A percentile compares a stretch with the other conserved stretches of the same genome.
phyloP scores from a whole-genome alignment of 2,113 vertebrate species.

The Zeus faber region DNA sequence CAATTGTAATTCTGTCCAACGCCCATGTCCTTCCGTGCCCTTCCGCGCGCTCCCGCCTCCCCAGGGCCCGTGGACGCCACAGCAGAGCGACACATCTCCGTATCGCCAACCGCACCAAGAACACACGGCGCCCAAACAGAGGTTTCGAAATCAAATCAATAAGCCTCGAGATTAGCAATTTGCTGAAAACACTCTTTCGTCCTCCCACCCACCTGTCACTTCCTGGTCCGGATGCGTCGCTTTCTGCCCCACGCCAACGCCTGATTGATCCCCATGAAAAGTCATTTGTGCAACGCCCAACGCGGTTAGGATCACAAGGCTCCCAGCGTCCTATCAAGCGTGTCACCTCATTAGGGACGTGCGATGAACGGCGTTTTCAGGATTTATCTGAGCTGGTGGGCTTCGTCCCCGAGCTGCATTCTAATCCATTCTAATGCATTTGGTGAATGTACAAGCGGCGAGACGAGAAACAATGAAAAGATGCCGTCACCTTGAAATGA shows the following conservation, averaged over 20 bases:
- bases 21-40: too few species aligned
- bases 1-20: too few species aligned
- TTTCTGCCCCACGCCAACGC: constrained; percentile 29
- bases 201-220: constrained; percentile 31
- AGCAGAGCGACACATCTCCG: too few species aligned
- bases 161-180: constrained; percentile 44
- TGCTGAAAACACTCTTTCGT: constrained; percentile 23
- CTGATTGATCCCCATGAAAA: constrained; percentile 38
- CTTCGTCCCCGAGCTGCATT: constrained; percentile 48
- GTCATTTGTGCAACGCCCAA: constrained; percentile 41
- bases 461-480: too few species aligned
- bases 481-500: too few species aligned
- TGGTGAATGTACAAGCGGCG: too few species aligned
- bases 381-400: constrained; percentile 35
- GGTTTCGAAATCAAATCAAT: too few species aligned
- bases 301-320: constrained; percentile 41
- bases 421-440: too few species aligned
- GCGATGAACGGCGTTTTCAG: constrained; percentile 40
- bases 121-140: too few species aligned
- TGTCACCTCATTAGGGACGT: constrained; percentile 45
- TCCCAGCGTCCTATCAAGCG: constrained; percentile 41
- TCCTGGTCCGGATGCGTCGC: constrained; percentile 33
- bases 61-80: too few species aligned
- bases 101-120: too few species aligned
- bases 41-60: too few species aligned